These are phyloP conservation scores for Boloria selene DNA, from an alignment of 2,888 invertebrate species.

Conservation along the genomic window DNA sequence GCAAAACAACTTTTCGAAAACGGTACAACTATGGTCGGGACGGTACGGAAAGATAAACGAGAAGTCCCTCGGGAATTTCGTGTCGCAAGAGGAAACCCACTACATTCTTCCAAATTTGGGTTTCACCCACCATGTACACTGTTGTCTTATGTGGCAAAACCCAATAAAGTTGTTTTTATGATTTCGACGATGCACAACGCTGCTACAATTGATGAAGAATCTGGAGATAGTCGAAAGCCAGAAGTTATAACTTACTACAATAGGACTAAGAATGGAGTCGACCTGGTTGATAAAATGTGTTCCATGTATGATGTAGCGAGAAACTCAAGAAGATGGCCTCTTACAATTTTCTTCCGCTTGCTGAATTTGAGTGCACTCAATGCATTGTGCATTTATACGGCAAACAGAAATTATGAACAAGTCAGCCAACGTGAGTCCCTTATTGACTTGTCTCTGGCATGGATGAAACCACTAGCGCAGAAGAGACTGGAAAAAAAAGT, in stretches of 20 bases:
- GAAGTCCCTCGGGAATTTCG: constrained; percentile 23
- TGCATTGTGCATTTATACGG: too few species aligned
- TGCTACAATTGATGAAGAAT: constrained; percentile 31
- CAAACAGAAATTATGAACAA: too few species aligned
- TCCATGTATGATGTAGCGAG: constrained; percentile 37
- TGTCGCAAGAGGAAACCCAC: too few species aligned
- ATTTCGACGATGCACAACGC: constrained; percentile 38
- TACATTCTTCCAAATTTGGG: constrained; percentile 17
- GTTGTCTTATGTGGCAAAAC: constrained; percentile 33
- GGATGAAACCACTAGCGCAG: too few species aligned
- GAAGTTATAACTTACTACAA: constrained; percentile 43
- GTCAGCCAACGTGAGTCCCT: too few species aligned
- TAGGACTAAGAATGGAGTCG: constrained; percentile 42
- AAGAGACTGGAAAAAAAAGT: too few species aligned
- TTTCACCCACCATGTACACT: constrained; percentile 32
- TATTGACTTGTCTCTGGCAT: too few species aligned
- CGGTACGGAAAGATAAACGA: constrained; percentile 15
- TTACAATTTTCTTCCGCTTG: constrained; percentile 35
- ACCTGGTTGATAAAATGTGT: constrained; percentile 43
- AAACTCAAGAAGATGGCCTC: constrained; percentile 40
- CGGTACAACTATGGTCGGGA: too few species aligned
- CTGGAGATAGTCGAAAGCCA: constrained; percentile 35
- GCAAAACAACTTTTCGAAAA: too few species aligned
- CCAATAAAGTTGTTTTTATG: constrained; percentile 32
- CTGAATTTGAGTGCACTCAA: constrained; percentile 40